Conservation (phyloP, 1,140 invertebrate genomes). For the Chrysoperla carnea region DNA sequence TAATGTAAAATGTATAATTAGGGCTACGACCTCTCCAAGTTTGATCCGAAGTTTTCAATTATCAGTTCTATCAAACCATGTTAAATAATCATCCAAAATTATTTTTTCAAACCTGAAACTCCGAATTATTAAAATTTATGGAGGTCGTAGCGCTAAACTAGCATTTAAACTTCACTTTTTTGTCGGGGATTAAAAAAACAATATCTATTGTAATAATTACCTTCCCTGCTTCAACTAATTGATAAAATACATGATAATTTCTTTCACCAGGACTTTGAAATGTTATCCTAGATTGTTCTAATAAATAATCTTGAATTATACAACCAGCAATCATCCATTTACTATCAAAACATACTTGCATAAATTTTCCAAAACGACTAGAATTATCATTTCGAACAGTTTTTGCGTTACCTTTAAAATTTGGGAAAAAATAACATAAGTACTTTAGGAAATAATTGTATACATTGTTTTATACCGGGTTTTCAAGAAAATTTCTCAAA, state of each 20-base stretch:
- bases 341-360: conserved; percentile 88
- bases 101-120: too few species aligned
- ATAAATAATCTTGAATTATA: conserved; percentile 86
- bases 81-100: too few species aligned
- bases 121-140: too few species aligned
- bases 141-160: too few species aligned
- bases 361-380: conserved; percentile 93
- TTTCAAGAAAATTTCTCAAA: too few species aligned
- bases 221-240: conserved; percentile 72
- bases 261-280: conserved; percentile 81
- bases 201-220: conserved; percentile 23
- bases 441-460: neutral
- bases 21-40: too few species aligned
- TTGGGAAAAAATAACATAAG: neutral
- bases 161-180: too few species aligned
- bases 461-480: neutral
- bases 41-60: too few species aligned
- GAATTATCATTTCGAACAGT: conserved; percentile 96
- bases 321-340: conserved; percentile 84
- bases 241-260: conserved; percentile 97
- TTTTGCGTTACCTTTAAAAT: conserved; percentile 77
- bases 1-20: too few species aligned
- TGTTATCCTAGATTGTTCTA: conserved; percentile 92
- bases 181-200: too few species aligned
- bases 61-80: too few species aligned